These are phyloP conservation scores for Hipposideros larvatus DNA, from an alignment of 2,797 vertebrate species.

Conservation along the genomic window DNA sequence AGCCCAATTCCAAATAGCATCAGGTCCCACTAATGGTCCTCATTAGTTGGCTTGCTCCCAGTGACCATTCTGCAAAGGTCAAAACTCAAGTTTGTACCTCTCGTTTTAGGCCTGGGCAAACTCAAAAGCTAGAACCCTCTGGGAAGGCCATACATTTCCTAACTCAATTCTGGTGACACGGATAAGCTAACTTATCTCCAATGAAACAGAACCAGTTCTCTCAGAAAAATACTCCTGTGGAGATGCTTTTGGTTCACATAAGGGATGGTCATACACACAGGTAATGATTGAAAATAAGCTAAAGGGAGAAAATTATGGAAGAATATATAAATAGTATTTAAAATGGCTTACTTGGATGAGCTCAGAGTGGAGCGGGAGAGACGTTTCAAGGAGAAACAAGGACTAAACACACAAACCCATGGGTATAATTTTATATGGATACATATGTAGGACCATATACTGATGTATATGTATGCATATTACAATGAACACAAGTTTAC, in stretches of 20 bases:
- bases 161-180: neutral
- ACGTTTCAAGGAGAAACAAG: neutral
- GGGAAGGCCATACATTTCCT: neutral
- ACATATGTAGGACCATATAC: neutral
- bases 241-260: neutral
- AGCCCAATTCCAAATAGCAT: neutral
- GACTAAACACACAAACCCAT: neutral
- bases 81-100: neutral
- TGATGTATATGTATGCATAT: neutral
- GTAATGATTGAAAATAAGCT: neutral
- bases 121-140: neutral
- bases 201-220: neutral
- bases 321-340: neutral
- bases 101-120: neutral
- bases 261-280: neutral
- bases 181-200: neutral
- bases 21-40: neutral
- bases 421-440: neutral
- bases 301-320: neutral
- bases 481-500: neutral
- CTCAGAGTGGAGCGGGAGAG: neutral
- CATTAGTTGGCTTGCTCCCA: neutral
- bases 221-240: neutral
- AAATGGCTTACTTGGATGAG: neutral
- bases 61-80: neutral